Evolutionary conservation across 2,888 invertebrate species (phyloP).

Genomic region (Magallana nippona): DNA sequence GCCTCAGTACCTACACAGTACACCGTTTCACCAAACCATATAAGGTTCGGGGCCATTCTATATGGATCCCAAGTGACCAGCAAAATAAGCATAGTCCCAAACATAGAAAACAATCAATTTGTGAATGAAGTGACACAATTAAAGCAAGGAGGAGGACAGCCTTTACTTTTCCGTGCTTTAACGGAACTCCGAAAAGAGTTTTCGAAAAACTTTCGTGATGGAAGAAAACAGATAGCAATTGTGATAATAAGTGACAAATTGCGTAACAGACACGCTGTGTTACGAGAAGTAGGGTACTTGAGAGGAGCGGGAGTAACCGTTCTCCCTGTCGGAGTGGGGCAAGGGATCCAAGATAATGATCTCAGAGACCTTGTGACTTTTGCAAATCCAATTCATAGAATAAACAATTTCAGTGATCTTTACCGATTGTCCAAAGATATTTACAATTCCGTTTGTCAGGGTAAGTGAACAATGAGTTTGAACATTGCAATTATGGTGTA

Average conservation of each 20-base stretch:
- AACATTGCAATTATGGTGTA: too few relatives aligned
- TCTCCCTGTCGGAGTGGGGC: constrained; percentile 43
- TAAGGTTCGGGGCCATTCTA: constrained; percentile 34
- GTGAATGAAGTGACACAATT: constrained; percentile 1
- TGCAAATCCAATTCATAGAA: constrained; percentile 25
- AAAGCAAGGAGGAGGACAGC: constrained; percentile 11
- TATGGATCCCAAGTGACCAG: constrained; percentile 34
- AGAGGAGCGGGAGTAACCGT: constrained; percentile 9
- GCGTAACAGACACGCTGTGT: constrained; percentile 16
- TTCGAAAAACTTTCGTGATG: background rate
- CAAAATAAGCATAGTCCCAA: constrained; percentile 33
- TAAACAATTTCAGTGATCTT: constrained; percentile 31
- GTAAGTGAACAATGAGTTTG: constrained; percentile 1
- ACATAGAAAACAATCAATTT: constrained; percentile 26
- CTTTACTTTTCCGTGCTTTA: constrained; percentile 31
- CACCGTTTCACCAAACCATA: background rate
- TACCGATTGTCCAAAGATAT: constrained; percentile 31
- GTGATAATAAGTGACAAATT: constrained; percentile 37
- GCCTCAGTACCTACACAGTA: constrained; percentile 40
- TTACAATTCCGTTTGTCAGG: constrained; percentile 38
- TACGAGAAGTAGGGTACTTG: constrained; percentile 28
- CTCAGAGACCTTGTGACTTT: constrained; percentile 30
- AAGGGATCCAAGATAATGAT: constrained; percentile 10
- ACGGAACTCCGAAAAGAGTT: constrained; percentile 1
- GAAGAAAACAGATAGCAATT: background rate